These are phyloP conservation scores for Blennius ocellaris DNA, from an alignment of 2,113 vertebrate genomes.

Conservation along the genomic window DNA sequence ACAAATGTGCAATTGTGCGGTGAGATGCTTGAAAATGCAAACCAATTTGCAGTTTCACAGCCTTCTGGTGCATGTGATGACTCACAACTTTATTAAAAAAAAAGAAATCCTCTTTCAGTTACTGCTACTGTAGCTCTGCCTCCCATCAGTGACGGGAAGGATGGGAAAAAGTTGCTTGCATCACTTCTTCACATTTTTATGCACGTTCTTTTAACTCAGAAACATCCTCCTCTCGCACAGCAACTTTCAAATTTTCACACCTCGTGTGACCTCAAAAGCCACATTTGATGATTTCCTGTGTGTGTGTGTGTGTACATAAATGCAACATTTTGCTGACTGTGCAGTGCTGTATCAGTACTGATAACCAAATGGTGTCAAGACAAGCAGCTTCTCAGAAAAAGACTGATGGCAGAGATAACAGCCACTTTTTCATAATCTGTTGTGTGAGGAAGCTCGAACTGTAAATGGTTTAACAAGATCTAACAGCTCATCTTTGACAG, in stretches of 20 bases:
- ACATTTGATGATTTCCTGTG: conserved; percentile 46
- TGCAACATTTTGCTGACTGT: conserved; percentile 52
- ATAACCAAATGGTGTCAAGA: conserved; percentile 4
- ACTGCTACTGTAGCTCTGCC: conserved; percentile 30
- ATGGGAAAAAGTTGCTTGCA: conserved; percentile 37
- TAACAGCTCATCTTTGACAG: too few species aligned
- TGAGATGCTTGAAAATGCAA: conserved; percentile 62
- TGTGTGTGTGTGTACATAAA: conserved; percentile 4
- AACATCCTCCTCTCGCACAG: conserved; percentile 20
- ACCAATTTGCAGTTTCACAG: conserved; percentile 67
- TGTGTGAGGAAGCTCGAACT: neutral
- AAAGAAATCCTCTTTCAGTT: conserved; percentile 21
- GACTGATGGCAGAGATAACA: neutral
- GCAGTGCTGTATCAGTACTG: neutral
- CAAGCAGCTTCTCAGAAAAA: neutral
- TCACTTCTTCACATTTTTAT: conserved; percentile 29
- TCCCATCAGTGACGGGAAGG: conserved; percentile 37
- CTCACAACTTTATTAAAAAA: conserved; percentile 55
- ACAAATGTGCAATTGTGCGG: conserved; percentile 57
- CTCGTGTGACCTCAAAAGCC: conserved; percentile 52
- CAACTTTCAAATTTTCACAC: conserved; percentile 15
- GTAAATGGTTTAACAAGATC: too few species aligned
- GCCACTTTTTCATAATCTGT: neutral
- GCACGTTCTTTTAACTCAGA: conserved; percentile 27
- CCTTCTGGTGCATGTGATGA: conserved; percentile 59